phyloP scores from a whole-genome alignment of 2,113 vertebrate species.

The Oryzias celebensis region DNA sequence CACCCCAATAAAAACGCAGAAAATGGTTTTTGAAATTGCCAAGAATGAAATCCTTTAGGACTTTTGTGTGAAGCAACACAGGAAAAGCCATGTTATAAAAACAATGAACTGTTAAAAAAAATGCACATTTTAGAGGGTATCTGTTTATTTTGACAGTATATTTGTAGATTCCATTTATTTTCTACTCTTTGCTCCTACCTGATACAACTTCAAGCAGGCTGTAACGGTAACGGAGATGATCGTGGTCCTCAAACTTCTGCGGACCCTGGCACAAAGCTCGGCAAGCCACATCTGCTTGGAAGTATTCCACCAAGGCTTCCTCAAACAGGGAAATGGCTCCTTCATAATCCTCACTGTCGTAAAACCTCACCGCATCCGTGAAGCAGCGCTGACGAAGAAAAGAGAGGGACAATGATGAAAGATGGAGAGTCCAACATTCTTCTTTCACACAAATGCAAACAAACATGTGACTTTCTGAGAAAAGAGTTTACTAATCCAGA shows the following conservation, averaged over 20 bases:
- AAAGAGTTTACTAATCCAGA: slow-evolving; percentile 12
- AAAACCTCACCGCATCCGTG: slow-evolving; percentile 81
- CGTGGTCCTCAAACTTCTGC: slow-evolving; percentile 84
- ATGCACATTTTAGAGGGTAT: no score
- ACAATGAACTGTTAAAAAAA: neutral
- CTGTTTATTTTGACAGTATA: no score
- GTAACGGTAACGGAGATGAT: slow-evolving; percentile 83
- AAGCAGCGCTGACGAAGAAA: slow-evolving; percentile 83
- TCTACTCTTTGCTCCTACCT: slow-evolving; percentile 74
- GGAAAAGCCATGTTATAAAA: neutral
- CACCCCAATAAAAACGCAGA: no score
- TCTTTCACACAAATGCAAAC: neutral
- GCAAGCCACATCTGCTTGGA: slow-evolving; percentile 84
- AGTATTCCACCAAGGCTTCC: slow-evolving; percentile 85
- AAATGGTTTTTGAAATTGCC: no score
- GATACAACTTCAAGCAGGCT: slow-evolving; percentile 90
- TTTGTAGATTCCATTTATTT: no score
- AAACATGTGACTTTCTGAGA: slow-evolving; percentile 6
- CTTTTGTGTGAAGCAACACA: neutral
- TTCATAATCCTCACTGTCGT: slow-evolving; percentile 80
- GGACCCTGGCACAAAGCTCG: slow-evolving; percentile 87
- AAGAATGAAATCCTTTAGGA: neutral
- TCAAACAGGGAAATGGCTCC: slow-evolving; percentile 83
- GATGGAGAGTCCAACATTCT: neutral
- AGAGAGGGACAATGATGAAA: slow-evolving; percentile 1